Evolutionary conservation across 2,797 vertebrate genomes (phyloP).

Genomic region (Aselliscus stoliczkanus): DNA sequence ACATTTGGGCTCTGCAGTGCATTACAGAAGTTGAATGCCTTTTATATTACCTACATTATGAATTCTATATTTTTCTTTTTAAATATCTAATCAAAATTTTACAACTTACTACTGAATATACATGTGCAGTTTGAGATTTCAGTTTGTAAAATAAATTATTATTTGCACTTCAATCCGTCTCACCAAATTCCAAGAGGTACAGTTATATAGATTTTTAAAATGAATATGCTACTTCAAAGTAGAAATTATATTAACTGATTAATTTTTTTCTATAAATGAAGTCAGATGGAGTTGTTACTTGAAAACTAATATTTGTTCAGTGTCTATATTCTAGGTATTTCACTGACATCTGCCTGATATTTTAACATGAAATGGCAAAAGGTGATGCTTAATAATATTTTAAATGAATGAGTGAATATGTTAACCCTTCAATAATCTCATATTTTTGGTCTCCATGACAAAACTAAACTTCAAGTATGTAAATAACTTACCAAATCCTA

Average conservation of each 20-base stretch:
- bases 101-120: background rate
- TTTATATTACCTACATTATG: slow-evolving; percentile 23
- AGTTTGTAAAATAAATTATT: slow-evolving; percentile 3
- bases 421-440: background rate
- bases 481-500: background rate
- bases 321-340: background rate
- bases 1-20: background rate
- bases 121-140: background rate
- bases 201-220: background rate
- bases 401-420: background rate
- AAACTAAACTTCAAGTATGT: background rate
- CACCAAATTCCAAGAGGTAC: background rate
- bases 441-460: background rate
- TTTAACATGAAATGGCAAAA: background rate
- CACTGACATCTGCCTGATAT: background rate
- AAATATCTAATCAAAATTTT: background rate
- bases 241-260: background rate
- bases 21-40: background rate
- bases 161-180: background rate
- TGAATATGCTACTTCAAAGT: background rate
- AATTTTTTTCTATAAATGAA: background rate
- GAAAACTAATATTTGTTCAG: background rate
- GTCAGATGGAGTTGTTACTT: background rate
- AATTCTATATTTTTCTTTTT: background rate
- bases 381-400: background rate